Evolutionary conservation across 2,888 invertebrate genomes (phyloP), one percentile per base, ranked within the genome.

Genomic region (Acleris sparsana): DNA sequence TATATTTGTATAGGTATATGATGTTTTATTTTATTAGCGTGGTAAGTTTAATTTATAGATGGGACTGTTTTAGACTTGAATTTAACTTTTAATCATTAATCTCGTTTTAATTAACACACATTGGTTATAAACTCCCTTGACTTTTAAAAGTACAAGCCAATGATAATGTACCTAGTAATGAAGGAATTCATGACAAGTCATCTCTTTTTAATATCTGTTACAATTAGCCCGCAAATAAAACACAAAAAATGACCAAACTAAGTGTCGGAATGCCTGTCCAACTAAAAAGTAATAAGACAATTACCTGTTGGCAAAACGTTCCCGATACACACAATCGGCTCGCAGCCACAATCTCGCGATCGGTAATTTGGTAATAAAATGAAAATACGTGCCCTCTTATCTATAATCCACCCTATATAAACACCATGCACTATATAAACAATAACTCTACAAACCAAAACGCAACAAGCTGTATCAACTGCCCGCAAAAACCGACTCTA

Each of bases 361-460:
- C 93, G 92, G 93, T 91, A 93, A 93, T 93, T 93, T 92, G 90
- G 92, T 92, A 93, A 93, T 93, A 93, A 93, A 93, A 93, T 90
- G 93, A 92, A 91, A 93, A 93, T 92, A 90, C 89, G 84, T 82
- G 88, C 87, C 79, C 71, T 75, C 88, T 91, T 92, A 92, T 92
- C 92, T 87, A 83, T 84, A 86, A 91, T 91, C 92, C 89, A 78
- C 77, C 84, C 85, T 89, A 88, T 88, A 92, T 87, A 88, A 86
- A 88, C 83, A 89, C 82, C 81, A 82, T 78, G 78, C 73, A 79
- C 88, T 89, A 88, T 89, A 89, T 89, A 89, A 89, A 90, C 87
- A 89, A 84, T 81, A 74, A 72, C 69, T 66, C 70, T 66, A 72
- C 72, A 64, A 58, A 69, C 51, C 62, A 64, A 71, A 81, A 82